Evolutionary conservation across 2,113 vertebrate species (phyloP), one percentile per base, ranked within the genome.

Genomic region (Eolophus roseicapilla): DNA sequence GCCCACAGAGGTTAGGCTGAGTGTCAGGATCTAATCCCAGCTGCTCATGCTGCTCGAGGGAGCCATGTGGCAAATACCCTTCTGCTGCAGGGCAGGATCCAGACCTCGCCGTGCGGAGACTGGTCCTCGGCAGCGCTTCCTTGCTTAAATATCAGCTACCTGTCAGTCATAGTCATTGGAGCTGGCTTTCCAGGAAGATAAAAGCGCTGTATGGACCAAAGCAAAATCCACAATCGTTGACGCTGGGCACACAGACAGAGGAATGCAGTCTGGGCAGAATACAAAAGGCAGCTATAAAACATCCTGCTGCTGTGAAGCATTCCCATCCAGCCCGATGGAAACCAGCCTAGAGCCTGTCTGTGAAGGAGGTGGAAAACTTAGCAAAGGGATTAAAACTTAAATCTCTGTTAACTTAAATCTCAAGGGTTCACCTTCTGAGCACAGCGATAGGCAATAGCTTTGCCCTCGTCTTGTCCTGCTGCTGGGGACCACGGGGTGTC

Each of bases 211-310:
- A 21, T 3, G 2, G 52, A 93, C 49, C 31, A 20, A 85, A 94
- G 71, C 80, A 87, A 92, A 93, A 88, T 31, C 49, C 57, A 17
- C n/a, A 25, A 2, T 90, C 83, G 41, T 46, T 4, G 19, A 49
- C 69, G 41, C n/a, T 78, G 90, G 85, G 83, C 90, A 77, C 49
- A 43, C 0, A 2, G 82, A 93, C 94, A 91, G 95, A 95, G 81
- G 90, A 90, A 95, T 90, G 80, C 28, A 83, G 60, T 78, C 76
- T 86, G 90, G 81, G 82, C 73, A 80, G 83, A 90, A 86, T 80
- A 90, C 71, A 90, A 96, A 94, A 92, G 55, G 79, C 93, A 92
- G 85, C 68, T 93, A 86, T 95, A 92, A 97, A 94, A 82, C 15
- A 20, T 78, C 76, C 76, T 60, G 50, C 85, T 93, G 79, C 80